Percentiles rank a stretch among this genome's conserved stretches.
Conservation (phyloP, 23 tunicate species). For the Corella eumyota region DNA sequence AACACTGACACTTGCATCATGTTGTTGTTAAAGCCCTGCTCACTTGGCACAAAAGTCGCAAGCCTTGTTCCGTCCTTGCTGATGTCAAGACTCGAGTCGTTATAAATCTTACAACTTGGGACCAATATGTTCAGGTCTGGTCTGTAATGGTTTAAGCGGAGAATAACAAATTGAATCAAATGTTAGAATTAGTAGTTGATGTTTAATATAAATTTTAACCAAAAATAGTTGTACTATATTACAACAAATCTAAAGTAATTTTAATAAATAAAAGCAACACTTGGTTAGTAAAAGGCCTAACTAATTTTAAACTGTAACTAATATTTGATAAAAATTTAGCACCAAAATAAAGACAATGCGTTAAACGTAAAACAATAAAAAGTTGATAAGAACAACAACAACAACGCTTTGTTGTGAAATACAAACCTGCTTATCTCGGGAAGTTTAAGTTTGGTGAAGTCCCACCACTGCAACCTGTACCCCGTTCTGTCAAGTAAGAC, state of each 20-base stretch:
- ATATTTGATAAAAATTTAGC: too few relatives aligned
- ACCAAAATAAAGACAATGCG: neutral
- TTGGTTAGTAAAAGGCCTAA: too few relatives aligned
- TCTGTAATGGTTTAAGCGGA: too few relatives aligned
- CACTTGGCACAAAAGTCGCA: slow-evolving; percentile 50
- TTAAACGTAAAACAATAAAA: neutral
- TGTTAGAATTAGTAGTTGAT: neutral
- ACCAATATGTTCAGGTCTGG: slow-evolving; percentile 41
- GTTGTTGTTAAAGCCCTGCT: slow-evolving; percentile 9
- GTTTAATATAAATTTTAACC: slow-evolving; percentile 2
- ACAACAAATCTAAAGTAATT: too few relatives aligned
- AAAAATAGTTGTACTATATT: too few relatives aligned
- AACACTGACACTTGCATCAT: slow-evolving; percentile 57
- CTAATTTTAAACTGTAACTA: too few relatives aligned
- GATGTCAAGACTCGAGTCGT: slow-evolving; percentile 78
- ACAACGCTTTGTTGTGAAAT: neutral
- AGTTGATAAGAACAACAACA: too few relatives aligned
- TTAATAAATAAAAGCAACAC: too few relatives aligned
- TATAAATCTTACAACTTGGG: slow-evolving; percentile 66
- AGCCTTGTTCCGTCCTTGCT: slow-evolving; percentile 52
- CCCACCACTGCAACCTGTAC: slow-evolving; percentile 89
- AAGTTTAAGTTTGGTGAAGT: slow-evolving; percentile 41
- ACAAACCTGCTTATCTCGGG: slow-evolving; percentile 77
- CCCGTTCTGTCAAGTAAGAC: slow-evolving; percentile 17
- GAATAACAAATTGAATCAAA: neutral